A percentile compares a stretch with the other conserved stretches of the same genome.
Evolutionary conservation across 2,113 vertebrate genomes (phyloP).

Genomic region (Syrrhaptes paradoxus): DNA sequence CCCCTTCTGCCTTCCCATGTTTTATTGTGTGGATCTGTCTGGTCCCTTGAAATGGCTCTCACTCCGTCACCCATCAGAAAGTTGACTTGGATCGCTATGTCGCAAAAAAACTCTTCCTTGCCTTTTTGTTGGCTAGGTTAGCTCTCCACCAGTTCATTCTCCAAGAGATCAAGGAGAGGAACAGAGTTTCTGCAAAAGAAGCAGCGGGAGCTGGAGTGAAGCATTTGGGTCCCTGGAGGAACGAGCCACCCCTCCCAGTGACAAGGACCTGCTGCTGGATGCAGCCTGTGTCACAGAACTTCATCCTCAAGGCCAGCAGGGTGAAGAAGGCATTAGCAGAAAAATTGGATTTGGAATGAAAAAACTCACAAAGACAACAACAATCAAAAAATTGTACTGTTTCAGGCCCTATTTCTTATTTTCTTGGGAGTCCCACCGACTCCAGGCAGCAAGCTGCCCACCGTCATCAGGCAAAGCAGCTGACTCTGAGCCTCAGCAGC

Average conservation of each 20-base stretch:
- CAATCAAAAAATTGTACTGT: background rate
- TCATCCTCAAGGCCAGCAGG: background rate
- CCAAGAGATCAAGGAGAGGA: background rate
- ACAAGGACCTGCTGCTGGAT: background rate
- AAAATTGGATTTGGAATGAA: background rate
- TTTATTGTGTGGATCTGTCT: background rate
- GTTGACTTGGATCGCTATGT: background rate
- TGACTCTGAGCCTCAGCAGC: background rate
- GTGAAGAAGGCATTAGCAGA: background rate
- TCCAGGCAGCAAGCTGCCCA: background rate
- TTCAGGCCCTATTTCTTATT: background rate
- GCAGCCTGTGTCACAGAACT: background rate
- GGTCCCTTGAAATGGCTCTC: background rate
- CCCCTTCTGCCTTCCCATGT: background rate
- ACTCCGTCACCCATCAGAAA: background rate
- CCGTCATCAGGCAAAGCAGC: background rate
- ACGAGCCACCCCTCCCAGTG: background rate
- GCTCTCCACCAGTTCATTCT: background rate
- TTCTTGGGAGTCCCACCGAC: background rate
- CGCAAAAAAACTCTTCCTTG: background rate
- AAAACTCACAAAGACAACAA: background rate
- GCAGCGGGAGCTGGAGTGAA: background rate
- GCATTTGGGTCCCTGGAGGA: background rate
- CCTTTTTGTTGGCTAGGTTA: background rate
- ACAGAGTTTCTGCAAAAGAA: background rate